Evolutionary conservation across 2,113 vertebrate genomes (phyloP), one percentile per base, ranked within the genome.

Genomic region (Progne subis): DNA sequence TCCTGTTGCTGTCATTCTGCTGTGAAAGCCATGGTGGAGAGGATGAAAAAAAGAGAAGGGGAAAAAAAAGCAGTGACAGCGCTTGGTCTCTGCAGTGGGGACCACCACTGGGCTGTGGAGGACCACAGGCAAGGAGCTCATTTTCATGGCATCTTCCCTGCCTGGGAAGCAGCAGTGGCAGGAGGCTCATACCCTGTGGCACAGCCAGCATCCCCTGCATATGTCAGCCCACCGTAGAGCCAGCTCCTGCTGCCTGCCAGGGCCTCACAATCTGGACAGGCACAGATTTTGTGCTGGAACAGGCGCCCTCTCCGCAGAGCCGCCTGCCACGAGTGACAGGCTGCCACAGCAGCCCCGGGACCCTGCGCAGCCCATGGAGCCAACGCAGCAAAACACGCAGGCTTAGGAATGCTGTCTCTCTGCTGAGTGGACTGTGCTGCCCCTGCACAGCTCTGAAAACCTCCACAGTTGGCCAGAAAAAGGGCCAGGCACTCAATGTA

Each of bases 71-170:
- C 16, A 7, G 24, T 10, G 49, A 44, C 34, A 87, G 47, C 16
- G 29, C 44, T 75, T 9, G 31, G 43, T 81, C 24, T 56, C 56
- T 1, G 1, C 34, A 37, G 79, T 1, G 3, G 18, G 25, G 39
- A 46, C n/a, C 21, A 47, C n/a, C 1, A 0, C 31, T 2, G 5
- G 49, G 44, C 34, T 2, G 0, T 0, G 1, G 53, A 77, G 32
- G 14, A 61, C 77, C 4, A 2, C 25, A 14, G 80, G 72, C 55
- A 52, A 75, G 57, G 68, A 84, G 61, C 61, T 94, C 31, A 17
- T 53, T 76, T 85, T 18, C 81, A 79, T 2, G 1, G 83, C 81
- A 68, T 31, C 7, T 3, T 32, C 68, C 49, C 56, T 44, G 52
- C 53, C 57, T 1, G 4, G 78, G 85, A 64, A 78, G 14, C 7